phyloP scores from a whole-genome alignment of 2,797 vertebrate genomes.

The Uromys caudimaculatus region DNA sequence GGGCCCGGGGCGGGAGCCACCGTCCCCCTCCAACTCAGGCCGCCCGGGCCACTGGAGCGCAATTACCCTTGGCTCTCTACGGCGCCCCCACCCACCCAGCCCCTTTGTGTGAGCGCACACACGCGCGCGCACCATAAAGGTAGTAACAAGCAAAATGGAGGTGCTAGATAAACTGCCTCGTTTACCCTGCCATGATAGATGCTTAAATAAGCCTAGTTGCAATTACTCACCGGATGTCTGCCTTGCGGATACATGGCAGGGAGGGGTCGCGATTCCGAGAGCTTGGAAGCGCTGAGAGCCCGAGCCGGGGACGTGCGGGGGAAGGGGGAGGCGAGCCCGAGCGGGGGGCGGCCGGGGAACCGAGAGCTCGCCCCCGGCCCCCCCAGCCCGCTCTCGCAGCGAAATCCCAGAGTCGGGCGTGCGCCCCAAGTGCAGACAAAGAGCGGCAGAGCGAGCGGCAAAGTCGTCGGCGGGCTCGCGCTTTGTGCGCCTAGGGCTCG shows the following conservation, averaged over 20 bases:
- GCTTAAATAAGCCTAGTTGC: conserved; percentile 80
- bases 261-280: conserved; percentile 82
- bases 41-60: conserved; percentile 20
- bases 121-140: conserved; percentile 61
- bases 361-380: conserved; percentile 78
- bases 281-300: conserved; percentile 69
- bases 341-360: conserved; percentile 80
- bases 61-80: conserved; percentile 58
- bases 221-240: conserved; percentile 95
- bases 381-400: conserved; percentile 81
- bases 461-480: conserved; percentile 69
- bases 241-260: conserved; percentile 96
- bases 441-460: conserved; percentile 76
- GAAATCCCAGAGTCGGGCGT: conserved; percentile 81
- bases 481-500: conserved; percentile 82
- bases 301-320: conserved; percentile 71
- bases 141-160: conserved; percentile 81
- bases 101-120: conserved; percentile 78
- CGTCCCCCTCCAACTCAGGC: neutral
- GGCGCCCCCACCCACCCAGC: conserved; percentile 57
- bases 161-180: conserved; percentile 80
- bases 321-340: conserved; percentile 74
- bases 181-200: conserved; percentile 78
- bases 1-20: neutral
- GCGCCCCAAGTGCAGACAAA: conserved; percentile 84